Base-by-base conservation (phyloP, 2,888 invertebrate genomes). In the Strigamia maritima region DNA sequence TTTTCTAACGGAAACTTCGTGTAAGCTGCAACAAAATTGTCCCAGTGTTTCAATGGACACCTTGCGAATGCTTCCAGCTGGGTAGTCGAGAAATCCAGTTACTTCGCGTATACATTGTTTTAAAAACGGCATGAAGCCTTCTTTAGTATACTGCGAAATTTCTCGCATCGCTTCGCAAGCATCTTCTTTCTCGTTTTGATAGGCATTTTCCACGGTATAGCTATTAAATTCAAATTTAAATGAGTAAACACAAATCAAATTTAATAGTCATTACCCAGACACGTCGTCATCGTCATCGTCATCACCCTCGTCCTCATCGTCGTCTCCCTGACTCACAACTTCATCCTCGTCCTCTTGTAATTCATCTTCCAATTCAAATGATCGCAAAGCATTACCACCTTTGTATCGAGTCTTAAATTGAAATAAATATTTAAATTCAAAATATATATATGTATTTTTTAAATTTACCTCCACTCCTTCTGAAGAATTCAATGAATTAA, bases 111-210 rank as follows among this genome's bases (percentile, higher is more conserved):
- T 28, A 28, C 70, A 70, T 2, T 16, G 12, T 14, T 70, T 12
- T 28, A 70, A 70, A 26, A 70, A 70, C 2, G 70, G 70, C 70
- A 70, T 70, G n/a, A 70, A 70, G 26, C 70, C 70, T 70, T 70
- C 70, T 70, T 10, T 7, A 1, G 54, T 49, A n/a, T 22, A 89
- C 81, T 88, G 85, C 35, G 92, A 91, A 74, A 94, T 89, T 84
- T 92, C 92, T 81, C 90, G 90, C 14, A 94, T 86, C 1, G 92
- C 90, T 80, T 90, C 83, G 83, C 93, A 91, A 2, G 93, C 92
- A 84, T 92, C 92, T 85, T 92, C 93, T 84, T 94, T 94, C 84
- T 94, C 93, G 83, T 91, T 91, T 79, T 92, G 87, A 84, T 90
- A 93, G 0, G 92, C 89, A 85, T 93, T 93, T 84, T 92, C 92